These are phyloP conservation scores for Calliopsis andreniformis DNA, from an alignment of 1,140 invertebrate genomes.

Conservation along the genomic window DNA sequence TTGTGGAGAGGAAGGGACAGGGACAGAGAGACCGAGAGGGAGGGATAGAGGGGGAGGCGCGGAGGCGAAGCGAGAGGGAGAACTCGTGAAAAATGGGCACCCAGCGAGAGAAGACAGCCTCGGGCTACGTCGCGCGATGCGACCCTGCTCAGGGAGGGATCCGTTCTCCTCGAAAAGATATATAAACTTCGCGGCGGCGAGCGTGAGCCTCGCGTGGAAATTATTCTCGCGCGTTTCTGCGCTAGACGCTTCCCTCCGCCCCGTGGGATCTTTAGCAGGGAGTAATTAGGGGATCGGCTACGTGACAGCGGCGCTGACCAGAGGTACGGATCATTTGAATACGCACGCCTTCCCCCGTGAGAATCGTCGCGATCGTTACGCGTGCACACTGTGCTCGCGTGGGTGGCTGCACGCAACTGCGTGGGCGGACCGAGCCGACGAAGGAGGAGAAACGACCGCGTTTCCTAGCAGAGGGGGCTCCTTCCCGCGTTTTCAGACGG, in stretches of 20 bases:
- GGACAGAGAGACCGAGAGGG: conserved; percentile 10
- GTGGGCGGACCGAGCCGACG: conserved; percentile 53
- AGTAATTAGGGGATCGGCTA: conserved; percentile 39
- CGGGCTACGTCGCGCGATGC: conserved; percentile 73
- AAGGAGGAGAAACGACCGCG: conserved; percentile 27
- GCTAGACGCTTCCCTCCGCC: no score
- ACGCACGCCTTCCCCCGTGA: conserved; percentile 59
- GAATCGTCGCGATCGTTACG: conserved; percentile 56
- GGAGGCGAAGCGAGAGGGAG: conserved; percentile 38
- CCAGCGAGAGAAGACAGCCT: conserved; percentile 78
- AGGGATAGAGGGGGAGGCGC: conserved; percentile 12
- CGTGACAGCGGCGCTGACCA: conserved; percentile 1
- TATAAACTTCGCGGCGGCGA: conserved; percentile 15
- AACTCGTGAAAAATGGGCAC: conserved; percentile 80
- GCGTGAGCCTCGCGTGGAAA: conserved; percentile 3
- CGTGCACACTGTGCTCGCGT: conserved; percentile 47
- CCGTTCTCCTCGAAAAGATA: conserved; percentile 42
- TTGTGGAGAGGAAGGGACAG: not conserved
- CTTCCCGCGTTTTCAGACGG: conserved; percentile 13
- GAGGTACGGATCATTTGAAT: conserved; percentile 46
- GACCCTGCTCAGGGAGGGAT: conserved; percentile 74
- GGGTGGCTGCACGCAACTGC: conserved; percentile 62
- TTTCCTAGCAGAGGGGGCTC: conserved; percentile 17
- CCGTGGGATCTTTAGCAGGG: conserved; percentile 37
- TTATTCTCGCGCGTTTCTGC: not conserved